phyloP scores from a whole-genome alignment of 2,888 invertebrate species.

The Aporophyla lueneburgensis region DNA sequence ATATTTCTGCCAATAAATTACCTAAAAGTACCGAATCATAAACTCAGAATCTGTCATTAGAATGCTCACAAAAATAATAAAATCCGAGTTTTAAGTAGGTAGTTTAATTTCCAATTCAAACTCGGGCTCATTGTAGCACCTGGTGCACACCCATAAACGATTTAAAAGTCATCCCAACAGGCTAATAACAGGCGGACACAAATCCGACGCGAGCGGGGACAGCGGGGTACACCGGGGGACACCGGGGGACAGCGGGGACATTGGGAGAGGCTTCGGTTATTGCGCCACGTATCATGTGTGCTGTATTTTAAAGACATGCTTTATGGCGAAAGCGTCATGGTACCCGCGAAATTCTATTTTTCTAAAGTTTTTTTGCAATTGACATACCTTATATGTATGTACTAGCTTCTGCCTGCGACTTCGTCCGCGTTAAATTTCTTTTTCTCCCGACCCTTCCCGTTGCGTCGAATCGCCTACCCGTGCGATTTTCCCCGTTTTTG shows the following conservation, averaged over 20 bases:
- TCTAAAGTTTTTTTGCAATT: too few relatives aligned
- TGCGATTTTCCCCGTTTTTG: too few relatives aligned
- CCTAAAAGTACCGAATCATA: not conserved
- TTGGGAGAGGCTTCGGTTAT: not conserved
- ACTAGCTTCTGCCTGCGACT: too few relatives aligned
- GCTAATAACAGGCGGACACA: constrained; percentile 61
- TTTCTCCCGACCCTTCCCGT: too few relatives aligned
- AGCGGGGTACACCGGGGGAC: constrained; percentile 7
- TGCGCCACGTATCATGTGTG: constrained; percentile 8
- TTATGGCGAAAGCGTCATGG: not conserved
- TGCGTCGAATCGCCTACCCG: too few relatives aligned
- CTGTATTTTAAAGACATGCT: not conserved
- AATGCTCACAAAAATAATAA: constrained; percentile 19
- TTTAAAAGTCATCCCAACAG: constrained; percentile 63
- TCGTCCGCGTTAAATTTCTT: too few relatives aligned
- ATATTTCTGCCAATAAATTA: not conserved
- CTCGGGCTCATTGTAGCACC: constrained; percentile 31
- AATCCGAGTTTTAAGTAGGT: constrained; percentile 31
- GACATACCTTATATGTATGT: too few relatives aligned
- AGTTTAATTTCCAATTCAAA: constrained; percentile 37
- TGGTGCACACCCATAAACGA: constrained; percentile 48
- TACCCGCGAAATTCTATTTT: too few relatives aligned
- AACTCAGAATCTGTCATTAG: not conserved
- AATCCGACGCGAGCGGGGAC: constrained; percentile 47
- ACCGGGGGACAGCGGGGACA: constrained; percentile 14